Percentiles rank a stretch among this genome's conserved stretches.
Conservation (phyloP, 2,888 invertebrate species). For the Tenthredo notha region DNA sequence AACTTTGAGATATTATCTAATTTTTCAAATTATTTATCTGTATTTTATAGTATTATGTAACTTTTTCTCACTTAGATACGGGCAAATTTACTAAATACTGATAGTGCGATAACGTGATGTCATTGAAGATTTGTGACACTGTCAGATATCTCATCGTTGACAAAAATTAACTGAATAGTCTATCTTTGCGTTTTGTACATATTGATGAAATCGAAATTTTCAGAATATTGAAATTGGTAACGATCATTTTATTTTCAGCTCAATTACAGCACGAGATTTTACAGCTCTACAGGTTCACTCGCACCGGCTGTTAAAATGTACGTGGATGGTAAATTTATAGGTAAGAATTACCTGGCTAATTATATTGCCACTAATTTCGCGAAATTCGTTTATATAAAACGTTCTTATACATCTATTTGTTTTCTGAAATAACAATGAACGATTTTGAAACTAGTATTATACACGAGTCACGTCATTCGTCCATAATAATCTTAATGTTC, state of each 20-base stretch:
- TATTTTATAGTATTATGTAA: neutral
- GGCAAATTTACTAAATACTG: no score
- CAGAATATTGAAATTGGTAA: neutral
- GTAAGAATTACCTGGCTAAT: slow-evolving; percentile 62
- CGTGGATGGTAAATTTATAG: slow-evolving; percentile 94
- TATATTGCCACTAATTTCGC: neutral
- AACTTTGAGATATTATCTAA: neutral
- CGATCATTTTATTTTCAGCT: slow-evolving; percentile 57
- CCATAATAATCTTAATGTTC: slow-evolving; percentile 1
- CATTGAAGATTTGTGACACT: neutral
- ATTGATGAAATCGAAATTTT: neutral
- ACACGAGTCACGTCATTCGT: neutral
- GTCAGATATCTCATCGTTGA: neutral
- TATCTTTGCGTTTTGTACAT: neutral
- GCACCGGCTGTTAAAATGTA: slow-evolving; percentile 94
- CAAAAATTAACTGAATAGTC: neutral
- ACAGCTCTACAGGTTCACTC: slow-evolving; percentile 75
- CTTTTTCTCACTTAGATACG: no score
- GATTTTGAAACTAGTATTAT: slow-evolving; percentile 10
- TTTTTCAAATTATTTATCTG: neutral
- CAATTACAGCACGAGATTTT: slow-evolving; percentile 74
- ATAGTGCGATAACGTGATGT: neutral
- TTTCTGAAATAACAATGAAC: neutral
- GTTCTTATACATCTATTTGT: neutral
- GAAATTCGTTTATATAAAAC: neutral